These are phyloP conservation scores for Colinus virginianus DNA, from an alignment of 2,113 vertebrate genomes.

Conservation along the genomic window DNA sequence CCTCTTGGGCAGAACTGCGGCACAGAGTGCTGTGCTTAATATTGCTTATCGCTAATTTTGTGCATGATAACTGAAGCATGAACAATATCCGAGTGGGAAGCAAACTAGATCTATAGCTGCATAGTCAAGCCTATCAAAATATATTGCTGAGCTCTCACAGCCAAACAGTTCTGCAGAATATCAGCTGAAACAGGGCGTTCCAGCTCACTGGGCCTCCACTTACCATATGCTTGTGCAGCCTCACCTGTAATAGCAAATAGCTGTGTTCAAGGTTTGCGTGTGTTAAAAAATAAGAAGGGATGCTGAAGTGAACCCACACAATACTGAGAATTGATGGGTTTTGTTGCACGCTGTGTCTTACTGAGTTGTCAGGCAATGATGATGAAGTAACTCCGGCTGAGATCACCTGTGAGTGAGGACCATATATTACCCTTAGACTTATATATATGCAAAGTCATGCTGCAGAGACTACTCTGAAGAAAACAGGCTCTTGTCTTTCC, in stretches of 20 bases:
- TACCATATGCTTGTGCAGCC: conserved; percentile 6
- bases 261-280: not conserved
- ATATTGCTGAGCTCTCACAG: conserved; percentile 39
- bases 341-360: not conserved
- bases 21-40: conserved; percentile 52
- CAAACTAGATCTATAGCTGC: conserved; percentile 53
- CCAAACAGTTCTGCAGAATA: conserved; percentile 37
- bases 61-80: conserved; percentile 64
- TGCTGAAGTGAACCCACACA: not conserved
- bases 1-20: conserved; percentile 14
- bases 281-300: conserved; percentile 35
- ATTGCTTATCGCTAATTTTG: conserved; percentile 59
- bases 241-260: conserved; percentile 36
- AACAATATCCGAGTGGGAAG: conserved; percentile 33
- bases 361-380: not conserved
- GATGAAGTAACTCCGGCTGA: not conserved
- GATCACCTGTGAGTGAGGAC: not conserved
- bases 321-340: not conserved
- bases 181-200: conserved; percentile 53
- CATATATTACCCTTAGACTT: not conserved
- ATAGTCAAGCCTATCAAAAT: conserved; percentile 57
- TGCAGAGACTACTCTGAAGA: not conserved
- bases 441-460: not conserved
- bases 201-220: conserved; percentile 50
- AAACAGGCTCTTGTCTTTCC: not conserved